phyloP scores from a whole-genome alignment of 2,113 vertebrate genomes.

The Columbina picui region DNA sequence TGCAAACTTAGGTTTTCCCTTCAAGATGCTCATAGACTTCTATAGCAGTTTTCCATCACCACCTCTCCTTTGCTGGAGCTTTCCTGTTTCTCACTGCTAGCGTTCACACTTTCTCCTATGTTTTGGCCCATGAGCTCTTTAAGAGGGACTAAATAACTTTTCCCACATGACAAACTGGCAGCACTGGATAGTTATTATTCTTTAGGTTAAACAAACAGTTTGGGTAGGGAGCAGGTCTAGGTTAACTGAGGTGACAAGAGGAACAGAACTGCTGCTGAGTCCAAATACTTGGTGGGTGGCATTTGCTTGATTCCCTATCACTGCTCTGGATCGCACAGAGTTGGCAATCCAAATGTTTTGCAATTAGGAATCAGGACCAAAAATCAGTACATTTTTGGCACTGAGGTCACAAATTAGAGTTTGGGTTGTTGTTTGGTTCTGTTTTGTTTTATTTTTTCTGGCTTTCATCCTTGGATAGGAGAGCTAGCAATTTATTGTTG shows the following conservation, averaged over 20 bases:
- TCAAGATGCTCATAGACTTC: background rate
- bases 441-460: background rate
- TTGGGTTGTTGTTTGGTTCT: background rate
- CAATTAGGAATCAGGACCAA: conserved; percentile 6
- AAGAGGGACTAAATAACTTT: conserved; percentile 13
- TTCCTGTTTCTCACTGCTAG: background rate
- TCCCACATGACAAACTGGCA: conserved; percentile 53
- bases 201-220: conserved; percentile 65
- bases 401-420: background rate
- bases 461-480: background rate
- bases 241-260: conserved; percentile 56
- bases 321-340: background rate
- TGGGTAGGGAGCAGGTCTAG: conserved; percentile 44
- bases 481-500: background rate
- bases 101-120: conserved; percentile 13
- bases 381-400: background rate
- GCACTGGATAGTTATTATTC: conserved; percentile 42
- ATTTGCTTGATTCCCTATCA: background rate
- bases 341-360: background rate
- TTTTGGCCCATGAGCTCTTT: background rate
- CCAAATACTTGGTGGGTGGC: conserved; percentile 55
- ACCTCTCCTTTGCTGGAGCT: background rate
- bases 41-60: background rate
- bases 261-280: conserved; percentile 27
- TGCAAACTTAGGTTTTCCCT: background rate